Evolutionary conservation across 2,797 vertebrate genomes (phyloP), one percentile per base, ranked within the genome.

Genomic region (Eulemur mongoz): DNA sequence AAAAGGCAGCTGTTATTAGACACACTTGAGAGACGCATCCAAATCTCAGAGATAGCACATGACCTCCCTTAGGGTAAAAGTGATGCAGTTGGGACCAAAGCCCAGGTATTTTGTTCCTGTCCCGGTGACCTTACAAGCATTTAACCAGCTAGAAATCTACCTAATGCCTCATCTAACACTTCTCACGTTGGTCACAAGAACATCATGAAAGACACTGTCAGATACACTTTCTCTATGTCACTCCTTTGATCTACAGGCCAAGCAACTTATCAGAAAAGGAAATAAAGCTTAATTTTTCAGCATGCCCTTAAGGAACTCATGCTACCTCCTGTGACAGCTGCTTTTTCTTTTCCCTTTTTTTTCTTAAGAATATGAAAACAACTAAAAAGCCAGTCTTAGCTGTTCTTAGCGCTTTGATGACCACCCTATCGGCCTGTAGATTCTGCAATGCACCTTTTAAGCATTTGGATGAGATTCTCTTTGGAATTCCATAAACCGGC

Each of bases 251-350:
- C 57, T 50, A 76, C 23, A 72, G 61, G 12, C 32, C 76, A 95
- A n/a, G 9, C 81, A 45, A 73, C 35, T 88, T 91, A 82, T 50
- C 63, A 70, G 65, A 86, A 79, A 84, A 93, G n/a, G 27, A 89
- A 93, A 93, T 72, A 25, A 84, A 95, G 27, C 75, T 89, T 94
- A 73, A 63, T 82, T 85, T 86, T 96, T 84, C n/a, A 95, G 14
- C 45, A 59, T 94, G 15, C 27, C 11, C 5, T 57, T 73, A 38
- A 15, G 15, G 52, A 83, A 89, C 30, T 63, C 57, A 27, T 83
- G 45, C 30, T 85, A 45, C 32, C 22, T 54, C 22, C 32, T 52
- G 7, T 89, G 45, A 81, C 13, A 73, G 43, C 32, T 85, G 7
- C 25, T 91, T 87, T 78, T 91, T 87, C 14, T 95, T 86, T 93